A percentile compares a stretch with the other conserved stretches of the same genome.
These are phyloP conservation scores for Standfussiana lucernea DNA, from an alignment of 2,888 invertebrate genomes.

Conservation along the genomic window DNA sequence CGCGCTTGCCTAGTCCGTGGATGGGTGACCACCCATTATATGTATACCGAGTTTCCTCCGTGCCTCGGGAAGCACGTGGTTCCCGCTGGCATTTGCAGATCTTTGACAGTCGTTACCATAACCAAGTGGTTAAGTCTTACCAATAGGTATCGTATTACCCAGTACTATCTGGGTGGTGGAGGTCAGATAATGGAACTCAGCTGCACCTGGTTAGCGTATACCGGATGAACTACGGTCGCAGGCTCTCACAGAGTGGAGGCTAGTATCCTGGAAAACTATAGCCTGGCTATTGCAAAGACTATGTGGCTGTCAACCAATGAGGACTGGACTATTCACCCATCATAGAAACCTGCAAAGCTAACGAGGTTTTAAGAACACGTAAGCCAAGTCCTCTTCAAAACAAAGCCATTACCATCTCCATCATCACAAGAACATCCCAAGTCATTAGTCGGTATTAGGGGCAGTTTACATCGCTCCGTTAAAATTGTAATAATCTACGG, in stretches of 20 bases:
- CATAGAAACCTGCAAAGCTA: not conserved
- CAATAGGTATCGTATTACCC: no score
- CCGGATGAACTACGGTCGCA: not conserved
- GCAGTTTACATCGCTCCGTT: constrained; percentile 56
- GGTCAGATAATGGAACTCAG: no score
- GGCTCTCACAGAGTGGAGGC: not conserved
- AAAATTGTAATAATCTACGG: constrained; percentile 70
- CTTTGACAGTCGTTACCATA: no score
- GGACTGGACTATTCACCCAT: not conserved
- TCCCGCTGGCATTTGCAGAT: no score
- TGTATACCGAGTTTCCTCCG: no score
- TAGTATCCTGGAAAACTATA: not conserved
- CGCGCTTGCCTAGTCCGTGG: not conserved
- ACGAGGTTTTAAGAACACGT: not conserved
- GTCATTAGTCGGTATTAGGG: constrained; percentile 54
- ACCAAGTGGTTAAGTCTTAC: no score
- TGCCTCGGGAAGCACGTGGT: no score
- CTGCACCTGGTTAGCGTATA: no score
- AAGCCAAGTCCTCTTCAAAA: constrained; percentile 4
- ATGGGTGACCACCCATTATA: not conserved
- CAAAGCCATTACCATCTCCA: constrained; percentile 23
- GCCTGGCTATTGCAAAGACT: not conserved
- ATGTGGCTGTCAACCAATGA: not conserved
- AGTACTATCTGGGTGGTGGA: no score
- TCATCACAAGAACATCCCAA: constrained; percentile 48